Evolutionary conservation across 1,140 invertebrate species (phyloP).

Genomic region (Octopus bimaculoides): DNA sequence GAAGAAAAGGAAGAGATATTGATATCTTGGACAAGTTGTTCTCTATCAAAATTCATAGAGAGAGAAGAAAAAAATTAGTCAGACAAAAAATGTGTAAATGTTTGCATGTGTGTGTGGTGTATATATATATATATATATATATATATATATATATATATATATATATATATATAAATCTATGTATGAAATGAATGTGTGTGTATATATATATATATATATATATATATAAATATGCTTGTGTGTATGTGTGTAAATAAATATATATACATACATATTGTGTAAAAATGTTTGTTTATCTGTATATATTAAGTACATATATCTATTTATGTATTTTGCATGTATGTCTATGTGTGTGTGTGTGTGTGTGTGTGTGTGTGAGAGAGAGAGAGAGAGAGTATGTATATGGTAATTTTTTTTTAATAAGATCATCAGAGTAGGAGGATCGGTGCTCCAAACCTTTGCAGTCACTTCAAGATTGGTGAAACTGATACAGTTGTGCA

Average conservation of each 20-base stretch:
- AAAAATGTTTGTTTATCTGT: not conserved
- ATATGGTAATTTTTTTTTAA: not conserved
- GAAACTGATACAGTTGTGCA: not conserved
- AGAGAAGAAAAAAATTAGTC: too few species aligned
- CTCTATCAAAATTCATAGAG: too few species aligned
- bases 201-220: not conserved
- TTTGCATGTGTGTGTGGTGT: not conserved
- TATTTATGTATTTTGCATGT: not conserved
- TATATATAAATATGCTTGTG: not conserved
- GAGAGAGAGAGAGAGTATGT: not conserved
- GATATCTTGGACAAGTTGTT: too few species aligned
- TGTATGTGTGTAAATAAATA: not conserved
- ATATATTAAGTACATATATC: not conserved
- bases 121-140: constrained; percentile 4
- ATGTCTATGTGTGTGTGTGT: not conserved
- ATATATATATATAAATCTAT: not conserved
- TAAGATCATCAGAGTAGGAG: too few species aligned
- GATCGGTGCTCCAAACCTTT: too few species aligned
- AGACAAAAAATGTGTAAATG: not conserved
- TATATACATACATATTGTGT: not conserved
- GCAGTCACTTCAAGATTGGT: too few species aligned
- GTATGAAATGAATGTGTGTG: not conserved
- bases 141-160: not conserved
- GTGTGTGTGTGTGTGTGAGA: not conserved
- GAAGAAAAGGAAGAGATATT: too few species aligned